These are phyloP conservation scores for Schmidtea mediterranea DNA, from an alignment of 1,140 invertebrate genomes.

Conservation along the genomic window DNA sequence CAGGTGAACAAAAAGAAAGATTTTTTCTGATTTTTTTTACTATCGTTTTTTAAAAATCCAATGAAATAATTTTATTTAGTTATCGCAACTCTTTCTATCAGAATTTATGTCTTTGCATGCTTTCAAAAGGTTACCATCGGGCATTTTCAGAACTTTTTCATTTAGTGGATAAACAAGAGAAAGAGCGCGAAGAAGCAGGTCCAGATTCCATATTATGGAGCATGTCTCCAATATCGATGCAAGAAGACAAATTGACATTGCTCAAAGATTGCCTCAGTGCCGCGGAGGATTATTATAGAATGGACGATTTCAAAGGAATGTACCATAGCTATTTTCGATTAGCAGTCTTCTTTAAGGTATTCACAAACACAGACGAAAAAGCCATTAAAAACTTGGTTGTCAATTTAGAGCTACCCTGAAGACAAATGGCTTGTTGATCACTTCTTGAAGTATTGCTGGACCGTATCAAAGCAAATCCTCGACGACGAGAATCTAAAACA, in stretches of 20 bases:
- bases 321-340: background rate
- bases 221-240: conserved; percentile 16
- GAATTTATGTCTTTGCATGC: conserved; percentile 22
- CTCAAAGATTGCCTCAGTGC: conserved; percentile 17
- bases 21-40: too few species aligned
- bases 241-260: conserved; percentile 20
- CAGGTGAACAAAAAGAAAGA: too few species aligned
- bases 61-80: conserved; percentile 10
- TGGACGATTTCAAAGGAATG: conserved; percentile 7
- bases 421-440: conserved; percentile 25
- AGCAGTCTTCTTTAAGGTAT: background rate
- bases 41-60: too few species aligned
- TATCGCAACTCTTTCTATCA: conserved; percentile 23
- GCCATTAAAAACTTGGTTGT: background rate
- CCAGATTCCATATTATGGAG: conserved; percentile 21
- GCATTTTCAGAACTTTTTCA: conserved; percentile 22
- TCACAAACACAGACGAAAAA: background rate
- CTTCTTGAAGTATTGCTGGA: conserved; percentile 19
- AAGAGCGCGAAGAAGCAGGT: conserved; percentile 14
- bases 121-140: conserved; percentile 20
- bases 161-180: conserved; percentile 18
- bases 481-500: conserved; percentile 14
- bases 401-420: conserved; percentile 4
- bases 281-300: conserved; percentile 14
- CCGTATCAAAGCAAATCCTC: conserved; percentile 11